phyloP scores from a whole-genome alignment of 2,113 vertebrate species.

The Thryonomys swinderianus region DNA sequence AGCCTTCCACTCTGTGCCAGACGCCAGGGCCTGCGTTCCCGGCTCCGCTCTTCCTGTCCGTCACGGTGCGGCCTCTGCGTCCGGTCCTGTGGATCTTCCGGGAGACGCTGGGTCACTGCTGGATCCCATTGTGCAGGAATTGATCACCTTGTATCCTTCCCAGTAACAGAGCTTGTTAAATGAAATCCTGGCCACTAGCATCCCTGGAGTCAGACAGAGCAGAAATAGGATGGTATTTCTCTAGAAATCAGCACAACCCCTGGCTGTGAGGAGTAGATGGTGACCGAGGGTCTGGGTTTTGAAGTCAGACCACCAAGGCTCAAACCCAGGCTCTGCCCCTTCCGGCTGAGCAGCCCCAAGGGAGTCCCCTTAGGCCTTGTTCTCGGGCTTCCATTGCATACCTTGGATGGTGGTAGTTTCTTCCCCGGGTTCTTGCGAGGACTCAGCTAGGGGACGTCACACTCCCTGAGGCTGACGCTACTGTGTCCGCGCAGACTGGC shows the following conservation, averaged over 20 bases:
- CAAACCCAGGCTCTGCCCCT: neutral
- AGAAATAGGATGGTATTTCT: neutral
- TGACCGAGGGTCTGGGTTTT: rapidly evolving
- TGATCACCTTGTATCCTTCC: neutral
- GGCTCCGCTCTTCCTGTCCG: neutral
- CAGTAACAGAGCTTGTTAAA: neutral
- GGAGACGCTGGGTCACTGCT: neutral
- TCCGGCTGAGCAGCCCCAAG: neutral
- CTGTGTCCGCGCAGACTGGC: rapidly evolving
- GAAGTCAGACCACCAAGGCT: rapidly evolving
- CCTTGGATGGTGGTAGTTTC: rapidly evolving
- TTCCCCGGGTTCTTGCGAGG: neutral
- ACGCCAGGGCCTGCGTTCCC: neutral
- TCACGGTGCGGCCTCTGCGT: rapidly evolving
- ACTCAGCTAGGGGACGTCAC: rapidly evolving
- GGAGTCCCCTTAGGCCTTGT: neutral
- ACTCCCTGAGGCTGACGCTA: rapidly evolving
- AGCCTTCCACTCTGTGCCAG: no score
- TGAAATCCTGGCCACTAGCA: neutral
- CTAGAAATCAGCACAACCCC: neutral
- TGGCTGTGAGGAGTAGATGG: neutral
- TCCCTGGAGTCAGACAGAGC: neutral
- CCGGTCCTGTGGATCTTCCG: no score
- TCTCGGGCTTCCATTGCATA: neutral
- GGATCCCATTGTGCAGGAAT: no score